phyloP scores from a whole-genome alignment of 2,888 invertebrate genomes.

The Pegoplata infirma region DNA sequence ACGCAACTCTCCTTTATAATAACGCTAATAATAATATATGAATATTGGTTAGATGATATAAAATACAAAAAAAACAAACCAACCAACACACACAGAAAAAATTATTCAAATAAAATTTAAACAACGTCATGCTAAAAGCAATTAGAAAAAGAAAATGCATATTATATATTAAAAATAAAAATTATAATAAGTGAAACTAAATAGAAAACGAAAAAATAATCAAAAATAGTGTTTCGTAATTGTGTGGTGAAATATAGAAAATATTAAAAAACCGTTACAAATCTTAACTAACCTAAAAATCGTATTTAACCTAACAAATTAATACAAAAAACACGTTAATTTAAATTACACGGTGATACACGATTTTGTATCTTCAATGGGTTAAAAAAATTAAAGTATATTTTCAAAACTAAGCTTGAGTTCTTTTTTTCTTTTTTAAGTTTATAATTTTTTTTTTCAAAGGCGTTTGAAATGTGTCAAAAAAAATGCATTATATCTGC shows the following conservation, averaged over 20 bases:
- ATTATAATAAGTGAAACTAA: slow-evolving; percentile 16
- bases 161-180: neutral
- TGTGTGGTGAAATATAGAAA: slow-evolving; percentile 21
- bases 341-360: too few species aligned
- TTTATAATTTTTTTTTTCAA: too few species aligned
- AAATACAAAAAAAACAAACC: slow-evolving; percentile 12
- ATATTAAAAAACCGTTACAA: slow-evolving; percentile 34
- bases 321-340: neutral
- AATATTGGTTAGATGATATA: neutral
- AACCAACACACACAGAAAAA: neutral
- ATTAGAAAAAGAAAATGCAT: neutral
- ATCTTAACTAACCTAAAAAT: slow-evolving; percentile 1
- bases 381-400: too few species aligned
- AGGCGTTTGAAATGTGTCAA: too few species aligned
- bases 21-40: too few species aligned
- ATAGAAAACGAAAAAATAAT: slow-evolving; percentile 4
- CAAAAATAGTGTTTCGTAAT: slow-evolving; percentile 43
- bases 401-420: too few species aligned
- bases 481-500: too few species aligned
- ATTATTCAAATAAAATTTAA: slow-evolving; percentile 1
- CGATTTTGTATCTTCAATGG: too few species aligned
- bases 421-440: too few species aligned
- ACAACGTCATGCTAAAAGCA: neutral
- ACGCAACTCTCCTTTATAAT: slow-evolving; percentile 67
- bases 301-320: neutral